phyloP scores from a whole-genome alignment of 2,113 vertebrate genomes.

The Alouatta palliata region DNA sequence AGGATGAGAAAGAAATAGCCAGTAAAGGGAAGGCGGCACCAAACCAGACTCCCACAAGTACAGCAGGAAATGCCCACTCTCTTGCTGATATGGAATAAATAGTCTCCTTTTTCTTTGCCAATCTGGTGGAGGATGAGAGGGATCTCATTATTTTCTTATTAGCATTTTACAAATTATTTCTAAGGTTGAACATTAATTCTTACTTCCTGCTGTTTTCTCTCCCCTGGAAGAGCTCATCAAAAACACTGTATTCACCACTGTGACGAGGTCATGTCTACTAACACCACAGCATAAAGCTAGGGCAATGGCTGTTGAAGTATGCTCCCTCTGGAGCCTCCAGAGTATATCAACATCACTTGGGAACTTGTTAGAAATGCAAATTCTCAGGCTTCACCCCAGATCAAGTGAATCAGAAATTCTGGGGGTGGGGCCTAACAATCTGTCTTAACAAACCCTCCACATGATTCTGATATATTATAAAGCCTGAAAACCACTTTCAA shows the following conservation, averaged over 20 bases:
- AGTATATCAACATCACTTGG: background rate
- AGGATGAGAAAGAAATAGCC: background rate
- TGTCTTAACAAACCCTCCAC: background rate
- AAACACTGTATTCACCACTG: background rate
- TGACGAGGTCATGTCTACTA: background rate
- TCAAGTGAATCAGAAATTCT: background rate
- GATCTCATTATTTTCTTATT: background rate
- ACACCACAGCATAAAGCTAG: background rate
- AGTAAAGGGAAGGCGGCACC: background rate
- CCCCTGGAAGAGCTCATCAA: background rate
- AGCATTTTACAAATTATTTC: background rate
- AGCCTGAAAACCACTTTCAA: background rate
- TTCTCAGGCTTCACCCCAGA: background rate
- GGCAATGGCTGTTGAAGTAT: background rate
- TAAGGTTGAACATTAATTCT: constrained; percentile 5
- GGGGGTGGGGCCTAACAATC: background rate
- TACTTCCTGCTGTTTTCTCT: background rate
- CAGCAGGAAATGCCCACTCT: background rate
- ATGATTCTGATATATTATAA: background rate
- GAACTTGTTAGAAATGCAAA: constrained; percentile 14
- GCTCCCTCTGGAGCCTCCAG: background rate
- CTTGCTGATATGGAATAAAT: background rate
- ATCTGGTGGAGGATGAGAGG: background rate
- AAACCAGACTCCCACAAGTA: background rate
- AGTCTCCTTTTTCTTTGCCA: background rate